These are phyloP conservation scores for Paraescarpia echinospica DNA, from an alignment of 1,140 invertebrate genomes.

Conservation along the genomic window DNA sequence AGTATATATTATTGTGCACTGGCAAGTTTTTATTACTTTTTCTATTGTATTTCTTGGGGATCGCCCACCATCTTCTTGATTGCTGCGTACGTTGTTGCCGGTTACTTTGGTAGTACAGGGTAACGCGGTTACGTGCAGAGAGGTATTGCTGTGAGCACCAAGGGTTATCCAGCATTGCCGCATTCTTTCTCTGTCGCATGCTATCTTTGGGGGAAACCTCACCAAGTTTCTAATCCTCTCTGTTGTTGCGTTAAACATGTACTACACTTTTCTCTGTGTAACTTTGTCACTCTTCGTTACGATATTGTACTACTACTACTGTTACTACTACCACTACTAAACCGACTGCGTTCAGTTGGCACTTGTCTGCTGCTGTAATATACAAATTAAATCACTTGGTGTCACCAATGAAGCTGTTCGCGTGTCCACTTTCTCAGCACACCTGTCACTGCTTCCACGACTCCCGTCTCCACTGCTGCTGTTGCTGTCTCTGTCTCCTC, in stretches of 20 bases:
- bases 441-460: background rate
- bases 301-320: background rate
- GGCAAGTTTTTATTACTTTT: background rate
- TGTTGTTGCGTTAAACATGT: background rate
- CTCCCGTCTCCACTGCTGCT: background rate
- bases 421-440: background rate
- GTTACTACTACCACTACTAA: constrained; percentile 1
- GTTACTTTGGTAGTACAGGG: background rate
- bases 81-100: background rate
- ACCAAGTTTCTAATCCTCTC: background rate
- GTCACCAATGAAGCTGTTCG: background rate
- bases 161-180: background rate
- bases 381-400: background rate
- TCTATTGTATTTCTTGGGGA: background rate
- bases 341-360: background rate
- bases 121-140: background rate
- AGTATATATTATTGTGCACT: background rate
- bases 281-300: background rate
- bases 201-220: background rate
- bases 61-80: background rate
- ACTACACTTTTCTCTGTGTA: constrained; percentile 5
- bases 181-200: background rate
- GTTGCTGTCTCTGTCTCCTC: background rate
- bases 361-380: background rate
- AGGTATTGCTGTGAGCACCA: background rate